phyloP scores from a whole-genome alignment of 2,113 vertebrate genomes.

The Istiophorus platypterus region DNA sequence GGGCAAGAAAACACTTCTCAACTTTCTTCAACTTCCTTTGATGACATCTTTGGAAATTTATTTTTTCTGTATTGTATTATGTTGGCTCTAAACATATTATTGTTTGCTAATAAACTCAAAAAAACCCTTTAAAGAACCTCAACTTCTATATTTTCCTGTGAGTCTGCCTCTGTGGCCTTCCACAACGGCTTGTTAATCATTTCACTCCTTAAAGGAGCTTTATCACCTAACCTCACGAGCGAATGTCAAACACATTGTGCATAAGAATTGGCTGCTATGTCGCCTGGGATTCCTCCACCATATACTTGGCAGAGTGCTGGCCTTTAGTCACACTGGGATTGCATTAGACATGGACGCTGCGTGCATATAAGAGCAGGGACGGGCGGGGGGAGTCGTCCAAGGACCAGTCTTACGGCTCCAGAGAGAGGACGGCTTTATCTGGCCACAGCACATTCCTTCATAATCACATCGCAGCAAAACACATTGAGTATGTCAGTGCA shows the following conservation, averaged over 20 bases:
- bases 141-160: neutral
- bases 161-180: neutral
- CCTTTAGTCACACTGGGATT: slow-evolving; percentile 61
- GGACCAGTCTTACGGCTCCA: slow-evolving; percentile 38
- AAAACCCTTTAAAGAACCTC: neutral
- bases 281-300: slow-evolving; percentile 62
- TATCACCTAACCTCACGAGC: slow-evolving; percentile 50
- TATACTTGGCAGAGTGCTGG: slow-evolving; percentile 47
- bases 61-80: too few species aligned
- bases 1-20: neutral
- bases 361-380: slow-evolving; percentile 51
- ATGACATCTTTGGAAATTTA: neutral
- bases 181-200: slow-evolving; percentile 26
- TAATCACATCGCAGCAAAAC: slow-evolving; percentile 69
- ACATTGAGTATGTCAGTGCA: slow-evolving; percentile 47
- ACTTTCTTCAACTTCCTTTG: slow-evolving; percentile 4
- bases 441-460: slow-evolving; percentile 68
- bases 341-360: slow-evolving; percentile 63
- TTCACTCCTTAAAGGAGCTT: slow-evolving; percentile 6
- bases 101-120: slow-evolving; percentile 3
- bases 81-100: neutral
- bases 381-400: slow-evolving; percentile 49
- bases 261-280: slow-evolving; percentile 46
- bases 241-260: slow-evolving; percentile 50
- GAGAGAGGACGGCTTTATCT: slow-evolving; percentile 68